Conservation (phyloP, 2,797 vertebrate genomes). For the Chiloscyllium punctatum region DNA sequence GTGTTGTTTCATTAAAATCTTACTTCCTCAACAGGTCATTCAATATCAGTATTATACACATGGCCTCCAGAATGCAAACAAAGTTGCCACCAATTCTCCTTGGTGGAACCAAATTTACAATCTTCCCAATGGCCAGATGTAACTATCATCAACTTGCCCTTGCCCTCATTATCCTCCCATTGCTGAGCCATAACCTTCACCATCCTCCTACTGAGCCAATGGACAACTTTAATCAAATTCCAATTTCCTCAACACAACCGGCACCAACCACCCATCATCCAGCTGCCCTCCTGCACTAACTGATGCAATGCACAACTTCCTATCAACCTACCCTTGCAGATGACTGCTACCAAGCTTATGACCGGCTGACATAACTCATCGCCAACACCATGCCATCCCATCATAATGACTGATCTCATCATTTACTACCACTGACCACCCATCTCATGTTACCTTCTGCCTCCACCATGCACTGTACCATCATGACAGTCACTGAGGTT, state of each 20-base stretch:
- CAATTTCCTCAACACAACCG: background rate
- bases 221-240: background rate
- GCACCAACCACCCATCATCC: background rate
- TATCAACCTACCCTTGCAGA: background rate
- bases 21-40: background rate
- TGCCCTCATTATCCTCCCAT: background rate
- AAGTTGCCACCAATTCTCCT: background rate
- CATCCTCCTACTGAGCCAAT: too few relatives aligned
- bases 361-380: background rate
- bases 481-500: background rate
- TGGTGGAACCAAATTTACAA: background rate
- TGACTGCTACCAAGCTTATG: background rate
- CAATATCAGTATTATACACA: background rate
- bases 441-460: background rate
- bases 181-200: background rate
- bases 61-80: background rate
- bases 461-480: background rate
- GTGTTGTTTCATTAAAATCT: background rate
- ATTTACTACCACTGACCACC: background rate
- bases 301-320: background rate
- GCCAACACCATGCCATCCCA: background rate
- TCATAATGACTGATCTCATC: background rate
- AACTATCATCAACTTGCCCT: too few relatives aligned
- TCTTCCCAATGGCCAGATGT: background rate
- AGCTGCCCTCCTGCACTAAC: background rate